phyloP scores from a whole-genome alignment of 2,888 invertebrate genomes.

The Bruchidius siliquastri region DNA sequence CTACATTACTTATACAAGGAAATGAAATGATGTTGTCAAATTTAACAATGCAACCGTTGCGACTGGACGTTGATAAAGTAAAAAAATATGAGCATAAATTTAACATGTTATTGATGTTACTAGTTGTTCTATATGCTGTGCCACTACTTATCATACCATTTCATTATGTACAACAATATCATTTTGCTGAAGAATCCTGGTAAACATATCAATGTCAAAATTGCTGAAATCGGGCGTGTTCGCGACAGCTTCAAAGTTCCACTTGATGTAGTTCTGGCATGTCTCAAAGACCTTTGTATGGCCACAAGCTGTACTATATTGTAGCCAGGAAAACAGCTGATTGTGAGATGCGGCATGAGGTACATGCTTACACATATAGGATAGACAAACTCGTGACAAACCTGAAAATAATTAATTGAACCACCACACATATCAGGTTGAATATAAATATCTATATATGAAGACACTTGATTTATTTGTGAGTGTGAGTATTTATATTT shows the following conservation, averaged over 20 bases:
- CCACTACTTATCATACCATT: constrained; percentile 57
- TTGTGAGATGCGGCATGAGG: constrained; percentile 79
- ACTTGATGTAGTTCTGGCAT: constrained; percentile 80
- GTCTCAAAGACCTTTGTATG: constrained; percentile 64
- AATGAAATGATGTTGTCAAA: too few relatives aligned
- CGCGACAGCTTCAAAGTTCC: constrained; percentile 84
- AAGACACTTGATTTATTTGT: too few relatives aligned
- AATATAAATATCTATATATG: too few relatives aligned
- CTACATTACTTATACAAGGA: too few relatives aligned
- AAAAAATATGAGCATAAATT: too few relatives aligned
- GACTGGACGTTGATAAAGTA: too few relatives aligned
- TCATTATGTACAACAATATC: constrained; percentile 88
- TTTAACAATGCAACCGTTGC: too few relatives aligned
- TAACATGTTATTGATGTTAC: too few relatives aligned
- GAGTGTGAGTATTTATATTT: too few relatives aligned
- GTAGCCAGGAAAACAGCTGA: constrained; percentile 84
- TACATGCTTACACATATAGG: constrained; percentile 84
- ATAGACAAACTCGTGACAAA: constrained; percentile 74
- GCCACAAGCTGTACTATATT: constrained; percentile 81
- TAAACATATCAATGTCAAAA: constrained; percentile 75
- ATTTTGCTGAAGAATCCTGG: constrained; percentile 74
- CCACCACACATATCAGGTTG: too few relatives aligned
- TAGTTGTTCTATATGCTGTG: too few relatives aligned
- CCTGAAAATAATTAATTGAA: constrained; percentile 57
- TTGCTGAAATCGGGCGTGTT: constrained; percentile 74